Conservation (phyloP, 2,888 invertebrate genomes). For the Drepanosiphum platanoidis region DNA sequence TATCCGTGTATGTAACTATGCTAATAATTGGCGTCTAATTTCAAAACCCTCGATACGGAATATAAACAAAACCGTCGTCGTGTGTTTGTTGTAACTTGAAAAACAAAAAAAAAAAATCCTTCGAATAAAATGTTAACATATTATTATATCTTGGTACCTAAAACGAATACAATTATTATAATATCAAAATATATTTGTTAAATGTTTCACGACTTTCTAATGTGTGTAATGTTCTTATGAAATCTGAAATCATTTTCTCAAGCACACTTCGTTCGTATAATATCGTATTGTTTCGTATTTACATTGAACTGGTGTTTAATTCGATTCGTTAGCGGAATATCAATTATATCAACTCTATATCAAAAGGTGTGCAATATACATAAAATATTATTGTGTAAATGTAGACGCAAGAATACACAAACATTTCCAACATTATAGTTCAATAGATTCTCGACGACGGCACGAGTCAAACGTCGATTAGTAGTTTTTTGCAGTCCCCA, state of each 20-base stretch:
- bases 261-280: background rate
- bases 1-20: background rate
- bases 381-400: background rate
- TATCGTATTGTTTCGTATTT: slow-evolving; percentile 2
- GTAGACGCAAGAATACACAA: background rate
- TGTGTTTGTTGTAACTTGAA: background rate
- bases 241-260: slow-evolving; percentile 10
- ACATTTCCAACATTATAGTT: background rate
- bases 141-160: background rate
- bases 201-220: slow-evolving; percentile 32
- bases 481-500: no score
- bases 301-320: background rate
- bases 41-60: background rate
- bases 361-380: background rate
- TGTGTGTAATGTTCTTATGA: slow-evolving; percentile 27
- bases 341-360: background rate
- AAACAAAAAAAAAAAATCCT: background rate
- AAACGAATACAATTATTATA: background rate
- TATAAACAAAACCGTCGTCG: background rate
- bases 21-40: no score
- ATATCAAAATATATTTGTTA: background rate
- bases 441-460: no score
- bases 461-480: no score
- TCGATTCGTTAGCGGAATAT: background rate
- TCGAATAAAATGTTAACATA: background rate